These are phyloP conservation scores for Cercopithecus mona DNA, from an alignment of 2,113 vertebrate genomes.

Conservation along the genomic window DNA sequence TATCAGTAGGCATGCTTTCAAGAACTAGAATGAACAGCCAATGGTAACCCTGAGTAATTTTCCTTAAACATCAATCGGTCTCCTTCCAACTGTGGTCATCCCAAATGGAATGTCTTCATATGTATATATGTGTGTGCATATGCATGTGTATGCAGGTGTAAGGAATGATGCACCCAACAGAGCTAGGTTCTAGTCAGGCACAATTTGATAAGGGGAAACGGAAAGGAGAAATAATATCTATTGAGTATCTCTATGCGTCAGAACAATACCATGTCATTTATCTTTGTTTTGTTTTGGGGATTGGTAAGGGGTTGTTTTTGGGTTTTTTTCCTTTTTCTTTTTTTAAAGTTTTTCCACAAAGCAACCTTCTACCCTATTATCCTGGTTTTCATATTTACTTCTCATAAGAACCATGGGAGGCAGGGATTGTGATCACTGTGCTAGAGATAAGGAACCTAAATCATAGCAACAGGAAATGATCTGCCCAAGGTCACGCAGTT, in stretches of 20 bases:
- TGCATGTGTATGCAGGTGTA: not conserved
- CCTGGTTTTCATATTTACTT: not conserved
- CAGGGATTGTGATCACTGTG: not conserved
- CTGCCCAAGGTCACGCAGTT: not conserved
- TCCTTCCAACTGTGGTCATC: not conserved
- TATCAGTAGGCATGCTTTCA: not conserved
- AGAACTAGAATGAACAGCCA: not conserved
- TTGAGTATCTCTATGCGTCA: too few species aligned
- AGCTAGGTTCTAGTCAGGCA: not conserved
- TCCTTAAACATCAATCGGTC: not conserved
- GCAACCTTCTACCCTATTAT: too few species aligned
- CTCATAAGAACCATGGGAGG: not conserved
- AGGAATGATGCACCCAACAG: not conserved
- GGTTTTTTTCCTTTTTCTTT: too few species aligned
- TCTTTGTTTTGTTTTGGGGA: not conserved
- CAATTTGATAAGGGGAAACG: not conserved
- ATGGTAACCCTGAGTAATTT: not conserved
- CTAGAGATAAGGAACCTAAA: not conserved
- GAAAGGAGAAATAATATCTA: not conserved
- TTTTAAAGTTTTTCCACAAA: too few species aligned
- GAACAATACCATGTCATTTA: not conserved
- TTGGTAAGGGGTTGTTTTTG: too few species aligned
- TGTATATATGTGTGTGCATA: not conserved
- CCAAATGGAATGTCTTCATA: not conserved
- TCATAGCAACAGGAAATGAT: not conserved